Evolutionary conservation across 2,113 vertebrate species (phyloP), one percentile per base, ranked within the genome.

Genomic region (Australoheros scitulus): DNA sequence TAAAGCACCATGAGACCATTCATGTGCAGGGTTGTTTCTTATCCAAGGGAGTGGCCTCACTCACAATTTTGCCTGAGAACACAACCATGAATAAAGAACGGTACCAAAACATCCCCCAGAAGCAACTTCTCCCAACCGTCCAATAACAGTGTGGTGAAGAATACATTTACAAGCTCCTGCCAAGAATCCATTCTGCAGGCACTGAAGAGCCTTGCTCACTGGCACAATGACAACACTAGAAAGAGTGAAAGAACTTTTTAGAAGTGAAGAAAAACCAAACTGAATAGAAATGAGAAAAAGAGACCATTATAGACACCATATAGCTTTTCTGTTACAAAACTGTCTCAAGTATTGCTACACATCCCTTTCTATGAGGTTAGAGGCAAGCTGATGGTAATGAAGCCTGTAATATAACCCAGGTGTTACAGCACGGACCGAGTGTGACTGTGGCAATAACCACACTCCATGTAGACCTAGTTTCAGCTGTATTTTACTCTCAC

Each of bases 401-500:
- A 72, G 26, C 1, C 18, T 18, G 2, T 41, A 29, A 80, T 9
- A 78, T 47, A 59, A 78, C 1, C 2, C 32, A 20, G 17, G 50
- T 52, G 50, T 52, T 52, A 18, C 50, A 52, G 17, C 17, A 7
- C 1, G 6, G 15, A 17, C 6, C 3, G 50, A 52, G 50, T 6
- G 50, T 7, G 17, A 52, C 43, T 15, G 64, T 50, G 41, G 15
- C 11, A 50, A 29, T 3, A 70, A 70, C 4, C 22, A 5, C 60
- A 38, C 24, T 70, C 6, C 17, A 0, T 15, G 26, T 2, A 17
- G 47, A 0, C 64, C 64, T 0, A 29, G 64, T 20, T 50, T 6
- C 7, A 50, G 43, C 2, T 70, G 47, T 70, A 50, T 50, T 1
- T 17, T 50, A 29, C 0, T 14, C 5, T 3, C 43, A 2, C 22